phyloP scores from a whole-genome alignment of 2,888 invertebrate species.

The Stramonita haemastoma region DNA sequence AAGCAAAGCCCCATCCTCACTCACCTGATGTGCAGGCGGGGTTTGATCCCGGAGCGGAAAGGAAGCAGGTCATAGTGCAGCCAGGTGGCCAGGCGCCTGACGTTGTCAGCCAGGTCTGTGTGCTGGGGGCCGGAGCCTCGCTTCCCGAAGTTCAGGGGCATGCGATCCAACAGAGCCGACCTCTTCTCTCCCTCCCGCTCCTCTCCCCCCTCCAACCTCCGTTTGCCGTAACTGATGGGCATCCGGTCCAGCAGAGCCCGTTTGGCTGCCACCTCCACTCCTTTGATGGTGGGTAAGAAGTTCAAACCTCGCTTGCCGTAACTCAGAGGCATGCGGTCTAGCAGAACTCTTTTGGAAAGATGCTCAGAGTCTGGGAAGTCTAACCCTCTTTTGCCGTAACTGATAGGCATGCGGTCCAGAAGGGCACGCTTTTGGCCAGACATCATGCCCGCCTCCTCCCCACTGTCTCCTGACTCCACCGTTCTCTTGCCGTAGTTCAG shows the following conservation, averaged over 20 bases:
- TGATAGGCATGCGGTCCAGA: conserved; percentile 9
- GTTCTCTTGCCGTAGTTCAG: background rate
- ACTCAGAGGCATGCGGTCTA: conserved; percentile 30
- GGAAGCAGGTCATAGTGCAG: background rate
- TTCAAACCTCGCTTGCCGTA: conserved; percentile 18
- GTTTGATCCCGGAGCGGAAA: background rate
- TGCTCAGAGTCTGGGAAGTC: background rate
- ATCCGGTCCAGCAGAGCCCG: conserved; percentile 22
- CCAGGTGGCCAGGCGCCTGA: background rate
- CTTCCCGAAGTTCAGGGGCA: conserved; percentile 36
- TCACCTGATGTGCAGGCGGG: too few species aligned
- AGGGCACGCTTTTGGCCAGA: background rate
- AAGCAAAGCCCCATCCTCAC: too few species aligned
- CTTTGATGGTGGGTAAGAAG: background rate
- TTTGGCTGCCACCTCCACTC: background rate
- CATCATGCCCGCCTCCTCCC: background rate
- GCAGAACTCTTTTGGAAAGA: background rate
- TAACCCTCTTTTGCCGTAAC: conserved; percentile 9
- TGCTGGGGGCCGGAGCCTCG: background rate
- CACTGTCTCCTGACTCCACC: background rate
- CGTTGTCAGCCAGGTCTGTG: too few species aligned
- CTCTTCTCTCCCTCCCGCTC: conserved; percentile 1
- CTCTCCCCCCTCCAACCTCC: background rate
- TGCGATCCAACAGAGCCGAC: conserved; percentile 28
- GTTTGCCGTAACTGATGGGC: conserved; percentile 34